A percentile compares a stretch with the other conserved stretches of the same genome.
These are phyloP conservation scores for Hippopotamus amphibius DNA, from an alignment of 2,113 vertebrate genomes.

Conservation along the genomic window DNA sequence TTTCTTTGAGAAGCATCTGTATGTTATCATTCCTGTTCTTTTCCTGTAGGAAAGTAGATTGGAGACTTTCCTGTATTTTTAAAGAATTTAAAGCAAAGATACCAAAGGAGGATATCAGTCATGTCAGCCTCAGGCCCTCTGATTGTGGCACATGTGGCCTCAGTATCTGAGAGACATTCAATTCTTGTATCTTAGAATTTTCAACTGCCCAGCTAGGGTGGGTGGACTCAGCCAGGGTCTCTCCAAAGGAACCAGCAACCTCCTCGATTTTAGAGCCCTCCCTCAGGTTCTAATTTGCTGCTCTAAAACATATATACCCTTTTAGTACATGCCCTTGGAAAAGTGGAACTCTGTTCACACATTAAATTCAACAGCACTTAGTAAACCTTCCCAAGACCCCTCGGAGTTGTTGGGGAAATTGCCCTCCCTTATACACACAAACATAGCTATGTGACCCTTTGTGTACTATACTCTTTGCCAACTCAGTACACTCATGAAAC, in stretches of 20 bases:
- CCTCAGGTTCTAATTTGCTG: neutral
- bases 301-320: neutral
- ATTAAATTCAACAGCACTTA: neutral
- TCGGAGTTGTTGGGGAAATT: neutral
- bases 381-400: neutral
- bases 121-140: no score
- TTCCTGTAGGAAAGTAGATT: neutral
- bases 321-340: neutral
- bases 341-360: neutral
- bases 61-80: neutral
- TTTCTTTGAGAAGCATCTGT: conserved; percentile 14
- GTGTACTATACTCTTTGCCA: neutral
- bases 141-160: neutral
- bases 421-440: neutral
- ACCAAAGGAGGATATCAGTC: neutral
- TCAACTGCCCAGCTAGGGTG: neutral
- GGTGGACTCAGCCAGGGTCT: neutral
- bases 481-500: neutral
- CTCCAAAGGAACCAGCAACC: no score
- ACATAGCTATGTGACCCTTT: neutral
- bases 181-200: neutral
- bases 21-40: neutral
- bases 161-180: neutral
- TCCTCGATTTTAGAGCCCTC: neutral
- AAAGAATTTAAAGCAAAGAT: neutral